A percentile compares a stretch with the other conserved stretches of the same genome.
These are phyloP conservation scores for Linnaemya tessellans DNA, from an alignment of 2,888 invertebrate species.

Conservation along the genomic window DNA sequence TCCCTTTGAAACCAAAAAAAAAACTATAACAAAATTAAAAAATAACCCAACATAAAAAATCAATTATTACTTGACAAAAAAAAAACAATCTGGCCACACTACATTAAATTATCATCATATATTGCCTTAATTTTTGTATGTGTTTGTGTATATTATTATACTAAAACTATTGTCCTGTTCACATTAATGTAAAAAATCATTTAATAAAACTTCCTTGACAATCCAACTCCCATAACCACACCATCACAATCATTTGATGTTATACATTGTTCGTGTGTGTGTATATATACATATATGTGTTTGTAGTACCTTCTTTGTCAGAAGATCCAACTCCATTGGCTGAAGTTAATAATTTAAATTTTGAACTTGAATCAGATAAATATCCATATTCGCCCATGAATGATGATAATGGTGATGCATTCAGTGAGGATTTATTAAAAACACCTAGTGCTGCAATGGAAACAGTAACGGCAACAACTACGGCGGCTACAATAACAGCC, in stretches of 20 bases:
- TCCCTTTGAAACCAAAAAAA: conserved; percentile 55
- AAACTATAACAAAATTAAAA: conserved; percentile 36
- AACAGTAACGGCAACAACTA: conserved; percentile 29
- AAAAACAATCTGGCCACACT: conserved; percentile 60
- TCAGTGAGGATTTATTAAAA: conserved; percentile 76
- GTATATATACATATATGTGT: conserved; percentile 29
- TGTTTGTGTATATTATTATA: conserved; percentile 34
- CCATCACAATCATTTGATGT: conserved; percentile 44
- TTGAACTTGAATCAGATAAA: conserved; percentile 82
- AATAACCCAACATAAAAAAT: conserved; percentile 15
- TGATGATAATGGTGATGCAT: conserved; percentile 42
- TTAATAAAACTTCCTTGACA: conserved; percentile 30
- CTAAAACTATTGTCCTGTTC: conserved; percentile 26
- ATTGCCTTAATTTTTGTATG: conserved; percentile 41
- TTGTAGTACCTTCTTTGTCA: conserved; percentile 83
- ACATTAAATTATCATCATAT: conserved; percentile 34
- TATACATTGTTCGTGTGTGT: conserved; percentile 37
- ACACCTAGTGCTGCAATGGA: conserved; percentile 77
- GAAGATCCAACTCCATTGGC: conserved; percentile 84
- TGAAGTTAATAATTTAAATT: conserved; percentile 82
- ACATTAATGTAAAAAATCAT: conserved; percentile 3
- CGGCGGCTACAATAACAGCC: conserved; percentile 28
- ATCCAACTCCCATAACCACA: conserved; percentile 47
- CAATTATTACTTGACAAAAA: conserved; percentile 20
- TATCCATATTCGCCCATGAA: conserved; percentile 69